Evolutionary conservation across 2,888 invertebrate species (phyloP).

Genomic region (Dastarcus helophoroides): DNA sequence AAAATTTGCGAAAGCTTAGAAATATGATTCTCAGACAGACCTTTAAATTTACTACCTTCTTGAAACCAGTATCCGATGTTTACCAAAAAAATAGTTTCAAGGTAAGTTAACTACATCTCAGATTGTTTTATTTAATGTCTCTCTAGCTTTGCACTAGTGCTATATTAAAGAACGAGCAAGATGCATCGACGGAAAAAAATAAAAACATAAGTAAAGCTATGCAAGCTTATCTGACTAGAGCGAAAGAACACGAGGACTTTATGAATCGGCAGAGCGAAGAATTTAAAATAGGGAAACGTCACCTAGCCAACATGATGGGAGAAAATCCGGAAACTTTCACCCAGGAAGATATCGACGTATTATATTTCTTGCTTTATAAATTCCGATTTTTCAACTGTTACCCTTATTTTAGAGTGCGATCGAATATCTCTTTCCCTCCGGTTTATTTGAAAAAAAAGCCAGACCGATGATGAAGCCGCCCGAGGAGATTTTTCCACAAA

Average conservation of each 20-base stretch:
- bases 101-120: too few relatives aligned
- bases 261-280: conserved; percentile 68
- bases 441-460: conserved; percentile 72
- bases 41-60: too few relatives aligned
- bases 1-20: too few relatives aligned
- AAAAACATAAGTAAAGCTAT: conserved; percentile 76
- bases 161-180: too few relatives aligned
- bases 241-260: conserved; percentile 69
- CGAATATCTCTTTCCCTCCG: conserved; percentile 91
- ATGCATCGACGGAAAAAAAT: conserved; percentile 24
- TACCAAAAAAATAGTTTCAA: too few relatives aligned
- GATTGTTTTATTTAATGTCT: too few relatives aligned
- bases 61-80: too few relatives aligned
- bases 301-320: conserved; percentile 99
- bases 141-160: too few relatives aligned
- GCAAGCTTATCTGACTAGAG: conserved; percentile 76
- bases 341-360: conserved; percentile 77
- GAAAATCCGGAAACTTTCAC: conserved; percentile 80
- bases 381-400: neutral
- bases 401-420: conserved; percentile 60
- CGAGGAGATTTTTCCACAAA: conserved; percentile 68
- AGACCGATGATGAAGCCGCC: conserved; percentile 87
- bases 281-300: conserved; percentile 84
- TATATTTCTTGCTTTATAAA: too few relatives aligned
- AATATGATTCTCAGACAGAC: too few relatives aligned